Base-by-base conservation (phyloP, 2,888 invertebrate species). In the Cephonodes hylas region DNA sequence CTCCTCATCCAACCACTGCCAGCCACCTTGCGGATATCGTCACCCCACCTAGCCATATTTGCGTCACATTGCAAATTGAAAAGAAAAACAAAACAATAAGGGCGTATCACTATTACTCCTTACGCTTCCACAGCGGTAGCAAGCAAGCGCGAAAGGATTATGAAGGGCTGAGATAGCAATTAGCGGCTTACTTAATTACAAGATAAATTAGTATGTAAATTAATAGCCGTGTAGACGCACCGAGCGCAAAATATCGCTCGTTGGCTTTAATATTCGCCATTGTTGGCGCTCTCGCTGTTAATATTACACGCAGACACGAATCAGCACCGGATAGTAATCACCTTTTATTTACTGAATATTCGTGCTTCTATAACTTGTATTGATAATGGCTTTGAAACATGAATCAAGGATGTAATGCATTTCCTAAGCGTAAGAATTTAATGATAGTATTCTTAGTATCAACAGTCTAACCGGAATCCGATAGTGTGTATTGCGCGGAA, bases 141-240 rank as follows among this genome's bases (percentile, higher is more conserved):
- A 80, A 81, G 85, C 85, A 85, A 83, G 83, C 79, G 88, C 85
- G 86, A 86, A 90, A 89, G 91, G 91, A 89, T 92, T 92, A 91
- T 88, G 87, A 88, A 88, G 89, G 91, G 89, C 90, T 91, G 91
- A 91, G 91, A 90, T 91, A 92, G 90, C 91, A 91, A 91, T 92
- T 91, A 88, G 86, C 86, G 85, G 85, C 81, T 85, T 88, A 91
- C 89, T 92, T 91, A 91, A 91, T 92, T 91, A 91, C 91, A 87
- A 90, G 89, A 91, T 89, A 85, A 89, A 92, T 92, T 91, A 91
- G 85, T 91, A 92, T 92, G 91, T 84, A 91, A 91, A 91, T 92
- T 88, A 90, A 88, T 89, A 86, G 88, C 80, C 70, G 66, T 70
- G 72, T 65, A 69, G 68, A 59, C 59, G 31, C 53, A 20, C 18